Percentiles rank a stretch among this genome's conserved stretches.
These are phyloP conservation scores for Acrocephalus kingi DNA, from an alignment of 2,113 vertebrate species.

Conservation along the genomic window DNA sequence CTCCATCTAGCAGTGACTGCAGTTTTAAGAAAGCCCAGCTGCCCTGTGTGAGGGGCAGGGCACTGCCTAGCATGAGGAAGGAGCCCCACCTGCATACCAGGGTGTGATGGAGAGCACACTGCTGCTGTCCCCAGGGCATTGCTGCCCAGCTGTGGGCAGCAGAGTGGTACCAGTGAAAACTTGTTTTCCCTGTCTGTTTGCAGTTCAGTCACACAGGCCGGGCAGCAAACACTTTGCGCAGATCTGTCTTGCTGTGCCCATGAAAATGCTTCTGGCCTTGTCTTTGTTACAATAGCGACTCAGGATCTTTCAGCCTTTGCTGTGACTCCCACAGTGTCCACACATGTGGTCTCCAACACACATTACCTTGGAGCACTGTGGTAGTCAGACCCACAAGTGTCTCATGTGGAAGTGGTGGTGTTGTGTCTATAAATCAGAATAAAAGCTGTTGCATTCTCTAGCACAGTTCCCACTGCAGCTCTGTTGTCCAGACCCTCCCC, in stretches of 20 bases:
- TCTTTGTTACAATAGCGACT: background rate
- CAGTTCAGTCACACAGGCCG: background rate
- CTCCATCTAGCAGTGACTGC: background rate
- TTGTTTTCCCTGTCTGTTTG: background rate
- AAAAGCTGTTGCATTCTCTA: background rate
- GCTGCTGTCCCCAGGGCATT: background rate
- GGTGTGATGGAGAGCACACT: background rate
- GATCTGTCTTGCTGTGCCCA: background rate
- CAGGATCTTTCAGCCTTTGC: background rate
- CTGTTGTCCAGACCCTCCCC: background rate
- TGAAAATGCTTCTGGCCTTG: background rate
- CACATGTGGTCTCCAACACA: accelerated
- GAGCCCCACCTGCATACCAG: background rate
- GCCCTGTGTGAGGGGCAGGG: background rate
- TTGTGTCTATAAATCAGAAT: background rate
- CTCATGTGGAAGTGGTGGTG: background rate
- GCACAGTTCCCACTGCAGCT: background rate
- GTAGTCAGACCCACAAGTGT: background rate
- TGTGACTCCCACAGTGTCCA: background rate
- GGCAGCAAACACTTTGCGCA: background rate
- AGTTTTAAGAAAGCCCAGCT: background rate
- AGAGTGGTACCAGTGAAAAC: background rate
- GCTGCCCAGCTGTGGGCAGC: background rate
- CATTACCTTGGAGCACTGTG: background rate
- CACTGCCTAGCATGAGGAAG: accelerated